Evolutionary conservation across 2,113 vertebrate species (phyloP).

Genomic region (Sclerurus mexicanus): DNA sequence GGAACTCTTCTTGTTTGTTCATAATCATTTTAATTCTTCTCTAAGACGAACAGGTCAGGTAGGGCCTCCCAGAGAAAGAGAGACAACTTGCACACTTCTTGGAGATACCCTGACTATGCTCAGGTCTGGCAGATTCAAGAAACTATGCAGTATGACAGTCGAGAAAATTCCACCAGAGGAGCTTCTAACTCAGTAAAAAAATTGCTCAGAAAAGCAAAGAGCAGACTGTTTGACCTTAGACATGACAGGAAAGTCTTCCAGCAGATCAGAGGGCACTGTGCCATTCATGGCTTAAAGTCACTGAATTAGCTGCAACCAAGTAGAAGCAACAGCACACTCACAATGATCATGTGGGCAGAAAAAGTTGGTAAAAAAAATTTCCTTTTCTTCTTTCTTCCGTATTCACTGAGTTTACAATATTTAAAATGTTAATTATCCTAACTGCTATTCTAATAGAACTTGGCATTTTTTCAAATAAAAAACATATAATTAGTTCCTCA

Average conservation of each 20-base stretch:
- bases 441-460: neutral
- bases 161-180: neutral
- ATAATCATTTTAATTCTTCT: neutral
- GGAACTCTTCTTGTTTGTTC: neutral
- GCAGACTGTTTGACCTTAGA: neutral
- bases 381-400: neutral
- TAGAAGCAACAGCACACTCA: neutral
- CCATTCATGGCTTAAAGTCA: neutral
- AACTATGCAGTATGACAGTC: neutral
- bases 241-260: fast-evolving
- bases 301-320: neutral
- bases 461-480: neutral
- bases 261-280: neutral
- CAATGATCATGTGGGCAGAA: neutral
- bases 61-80: neutral
- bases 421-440: neutral
- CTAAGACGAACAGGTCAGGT: neutral
- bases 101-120: neutral
- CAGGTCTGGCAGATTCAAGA: neutral
- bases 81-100: neutral
- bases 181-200: neutral
- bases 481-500: no score
- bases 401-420: neutral
- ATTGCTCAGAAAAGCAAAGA: neutral
- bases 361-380: neutral